Conservation (phyloP, 1,140 invertebrate species). For the Aplysia californica region DNA sequence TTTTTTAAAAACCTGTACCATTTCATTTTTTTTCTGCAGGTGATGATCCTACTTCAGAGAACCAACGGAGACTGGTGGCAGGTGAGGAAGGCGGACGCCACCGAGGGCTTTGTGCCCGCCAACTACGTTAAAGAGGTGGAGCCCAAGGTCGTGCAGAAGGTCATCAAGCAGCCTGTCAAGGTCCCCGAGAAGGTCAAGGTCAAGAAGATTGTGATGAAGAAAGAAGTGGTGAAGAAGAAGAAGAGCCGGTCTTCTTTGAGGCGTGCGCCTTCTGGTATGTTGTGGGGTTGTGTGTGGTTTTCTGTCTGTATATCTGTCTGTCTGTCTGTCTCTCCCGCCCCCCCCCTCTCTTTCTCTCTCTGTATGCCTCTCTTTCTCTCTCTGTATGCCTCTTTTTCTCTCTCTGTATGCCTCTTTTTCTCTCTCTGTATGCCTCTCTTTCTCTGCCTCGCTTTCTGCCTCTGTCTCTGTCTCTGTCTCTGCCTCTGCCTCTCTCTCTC, state of each 20-base stretch:
- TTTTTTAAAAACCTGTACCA: too few species aligned
- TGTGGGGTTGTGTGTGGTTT: too few species aligned
- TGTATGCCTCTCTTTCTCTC: too few species aligned
- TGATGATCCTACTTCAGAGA: slow-evolving; percentile 93
- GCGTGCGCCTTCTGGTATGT: slow-evolving; percentile 64
- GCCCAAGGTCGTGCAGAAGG: slow-evolving; percentile 83
- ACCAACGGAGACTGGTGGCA: slow-evolving; percentile 99
- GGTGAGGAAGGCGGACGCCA: slow-evolving; percentile 88
- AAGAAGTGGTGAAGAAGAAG: slow-evolving; percentile 61
- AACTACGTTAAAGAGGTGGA: slow-evolving; percentile 97
- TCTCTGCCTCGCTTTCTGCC: too few species aligned
- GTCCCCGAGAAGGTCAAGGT: slow-evolving; percentile 85
- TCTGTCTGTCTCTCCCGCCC: too few species aligned
- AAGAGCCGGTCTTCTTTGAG: slow-evolving; percentile 49
- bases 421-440: too few species aligned
- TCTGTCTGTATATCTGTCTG: too few species aligned
- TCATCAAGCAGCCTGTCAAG: slow-evolving; percentile 85
- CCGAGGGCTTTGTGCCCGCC: slow-evolving; percentile 96
- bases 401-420: too few species aligned
- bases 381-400: too few species aligned
- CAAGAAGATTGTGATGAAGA: slow-evolving; percentile 90
- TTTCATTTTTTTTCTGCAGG: slow-evolving; percentile 66
- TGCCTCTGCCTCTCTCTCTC: too few species aligned
- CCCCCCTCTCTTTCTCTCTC: too few species aligned
- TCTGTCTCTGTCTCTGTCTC: too few species aligned